Evolutionary conservation across 2,797 vertebrate species (phyloP).

Genomic region (Tiaroga cobitis): DNA sequence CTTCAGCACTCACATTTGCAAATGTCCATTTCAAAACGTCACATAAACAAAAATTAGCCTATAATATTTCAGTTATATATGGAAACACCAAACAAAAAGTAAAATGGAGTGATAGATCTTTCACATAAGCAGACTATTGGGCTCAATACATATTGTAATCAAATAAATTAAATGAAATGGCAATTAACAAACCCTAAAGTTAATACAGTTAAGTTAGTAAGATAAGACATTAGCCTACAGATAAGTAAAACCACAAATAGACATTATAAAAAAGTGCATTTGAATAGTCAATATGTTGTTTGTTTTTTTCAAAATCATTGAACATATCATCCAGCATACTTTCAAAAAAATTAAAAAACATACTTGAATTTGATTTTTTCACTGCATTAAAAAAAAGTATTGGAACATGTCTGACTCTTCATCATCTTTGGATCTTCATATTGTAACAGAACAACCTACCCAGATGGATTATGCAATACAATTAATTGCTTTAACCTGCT

Average conservation of each 20-base stretch:
- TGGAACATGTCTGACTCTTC: too few relatives aligned
- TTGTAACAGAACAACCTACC: too few relatives aligned
- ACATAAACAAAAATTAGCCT: conserved; percentile 14
- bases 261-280: neutral
- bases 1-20: conserved; percentile 36
- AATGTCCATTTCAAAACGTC: conserved; percentile 37
- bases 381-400: neutral
- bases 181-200: neutral
- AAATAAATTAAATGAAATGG: neutral
- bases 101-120: neutral
- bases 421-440: too few relatives aligned
- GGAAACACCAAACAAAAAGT: conserved; percentile 14
- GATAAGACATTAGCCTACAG: neutral
- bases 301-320: neutral
- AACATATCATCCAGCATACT: neutral
- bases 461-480: too few relatives aligned
- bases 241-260: neutral
- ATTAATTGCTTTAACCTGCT: too few relatives aligned
- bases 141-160: neutral
- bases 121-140: neutral
- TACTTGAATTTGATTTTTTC: too few relatives aligned
- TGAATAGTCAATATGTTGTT: neutral
- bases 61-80: conserved; percentile 40
- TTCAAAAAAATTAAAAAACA: neutral
- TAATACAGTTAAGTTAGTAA: neutral